A percentile compares a stretch with the other conserved stretches of the same genome.
phyloP scores from a whole-genome alignment of 2,113 vertebrate species.

The Thalassarche chlororhynchos region DNA sequence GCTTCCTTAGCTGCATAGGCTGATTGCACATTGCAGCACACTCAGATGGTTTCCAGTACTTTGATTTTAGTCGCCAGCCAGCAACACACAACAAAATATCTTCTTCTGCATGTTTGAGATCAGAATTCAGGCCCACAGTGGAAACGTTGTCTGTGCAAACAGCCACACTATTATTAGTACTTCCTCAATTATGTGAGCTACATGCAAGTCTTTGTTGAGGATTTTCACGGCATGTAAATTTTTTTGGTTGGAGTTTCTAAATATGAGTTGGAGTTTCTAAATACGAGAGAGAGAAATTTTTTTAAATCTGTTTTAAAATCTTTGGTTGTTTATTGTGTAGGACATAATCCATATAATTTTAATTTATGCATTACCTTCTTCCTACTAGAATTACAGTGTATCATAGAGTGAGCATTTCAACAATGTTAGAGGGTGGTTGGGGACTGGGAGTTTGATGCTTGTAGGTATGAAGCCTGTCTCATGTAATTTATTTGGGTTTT shows the following conservation, averaged over 20 bases:
- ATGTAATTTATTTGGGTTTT: background rate
- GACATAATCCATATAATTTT: slow-evolving; percentile 52
- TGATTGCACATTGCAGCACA: background rate
- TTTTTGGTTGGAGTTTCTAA: slow-evolving; percentile 44
- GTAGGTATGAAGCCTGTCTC: background rate
- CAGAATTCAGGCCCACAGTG: slow-evolving; percentile 38
- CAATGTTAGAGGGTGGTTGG: background rate
- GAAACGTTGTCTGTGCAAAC: slow-evolving; percentile 63
- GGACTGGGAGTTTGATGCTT: background rate
- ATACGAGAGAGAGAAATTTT: background rate
- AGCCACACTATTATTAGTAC: slow-evolving; percentile 46
- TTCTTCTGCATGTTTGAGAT: slow-evolving; percentile 33
- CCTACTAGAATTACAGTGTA: background rate
- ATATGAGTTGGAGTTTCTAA: slow-evolving; percentile 33
- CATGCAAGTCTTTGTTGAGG: slow-evolving; percentile 49
- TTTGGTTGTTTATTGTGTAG: background rate
- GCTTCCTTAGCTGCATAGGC: background rate
- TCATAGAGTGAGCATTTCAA: background rate
- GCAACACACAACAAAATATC: background rate
- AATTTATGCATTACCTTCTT: slow-evolving; percentile 66
- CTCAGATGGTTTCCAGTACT: background rate
- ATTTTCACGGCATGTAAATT: slow-evolving; percentile 67
- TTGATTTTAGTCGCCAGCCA: background rate
- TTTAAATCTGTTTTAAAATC: background rate
- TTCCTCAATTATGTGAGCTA: slow-evolving; percentile 62